phyloP scores from a whole-genome alignment of 2,888 invertebrate genomes.

The Helicoverpa assulta region DNA sequence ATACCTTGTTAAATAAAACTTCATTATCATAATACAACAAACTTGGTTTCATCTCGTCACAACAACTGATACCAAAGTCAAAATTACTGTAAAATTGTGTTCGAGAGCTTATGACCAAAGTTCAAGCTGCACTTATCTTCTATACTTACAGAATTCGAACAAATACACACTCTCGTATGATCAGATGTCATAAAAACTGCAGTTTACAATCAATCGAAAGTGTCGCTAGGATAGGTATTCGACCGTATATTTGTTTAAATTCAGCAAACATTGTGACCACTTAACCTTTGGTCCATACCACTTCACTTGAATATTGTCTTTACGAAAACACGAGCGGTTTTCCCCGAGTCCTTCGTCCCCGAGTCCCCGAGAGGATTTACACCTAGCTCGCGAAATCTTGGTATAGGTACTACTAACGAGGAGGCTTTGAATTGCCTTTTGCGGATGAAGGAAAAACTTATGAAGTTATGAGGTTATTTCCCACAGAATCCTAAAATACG shows the following conservation, averaged over 20 bases:
- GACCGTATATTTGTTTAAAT: neutral
- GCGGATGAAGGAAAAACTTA: neutral
- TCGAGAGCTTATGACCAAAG: conserved; percentile 7
- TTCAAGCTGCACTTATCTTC: conserved; percentile 21
- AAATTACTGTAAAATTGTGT: conserved; percentile 1
- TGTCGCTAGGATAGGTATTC: neutral
- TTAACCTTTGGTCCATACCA: neutral
- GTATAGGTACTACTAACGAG: neutral
- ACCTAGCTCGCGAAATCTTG: neutral
- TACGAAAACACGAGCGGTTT: neutral
- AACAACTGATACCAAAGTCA: neutral
- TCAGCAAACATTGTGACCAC: neutral
- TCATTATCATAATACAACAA: neutral
- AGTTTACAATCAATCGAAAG: neutral
- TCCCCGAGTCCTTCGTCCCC: neutral
- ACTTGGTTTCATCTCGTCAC: neutral
- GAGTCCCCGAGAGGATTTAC: too few species aligned
- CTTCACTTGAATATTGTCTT: neutral
- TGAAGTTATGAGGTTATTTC: neutral
- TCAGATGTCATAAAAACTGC: neutral
- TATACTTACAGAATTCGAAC: conserved; percentile 5
- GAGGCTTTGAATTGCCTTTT: neutral
- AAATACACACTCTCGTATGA: conserved; percentile 10
- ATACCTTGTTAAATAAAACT: neutral
- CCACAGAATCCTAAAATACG: conserved; percentile 29